Evolutionary conservation across 2,113 vertebrate genomes (phyloP).

Genomic region (Thunnus maccoyii): DNA sequence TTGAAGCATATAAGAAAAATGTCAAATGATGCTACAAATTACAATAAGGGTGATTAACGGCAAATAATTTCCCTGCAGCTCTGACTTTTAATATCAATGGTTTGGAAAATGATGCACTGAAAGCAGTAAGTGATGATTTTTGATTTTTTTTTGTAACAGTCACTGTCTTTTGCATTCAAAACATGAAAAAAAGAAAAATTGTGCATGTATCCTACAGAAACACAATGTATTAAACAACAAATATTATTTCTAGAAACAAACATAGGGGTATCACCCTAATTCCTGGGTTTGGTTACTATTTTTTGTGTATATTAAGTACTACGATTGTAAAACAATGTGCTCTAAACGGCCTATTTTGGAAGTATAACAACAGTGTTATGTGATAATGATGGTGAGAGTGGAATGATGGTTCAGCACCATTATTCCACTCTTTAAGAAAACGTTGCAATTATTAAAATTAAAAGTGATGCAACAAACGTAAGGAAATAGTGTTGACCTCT

Average conservation of each 20-base stretch:
- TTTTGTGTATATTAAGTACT: not conserved
- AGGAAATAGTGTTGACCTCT: no score
- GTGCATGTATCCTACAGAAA: no score
- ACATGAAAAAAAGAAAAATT: not conserved
- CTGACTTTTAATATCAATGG: conserved; percentile 22
- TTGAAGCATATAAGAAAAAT: not conserved
- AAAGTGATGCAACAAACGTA: not conserved
- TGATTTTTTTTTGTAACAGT: not conserved
- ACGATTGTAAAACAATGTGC: not conserved
- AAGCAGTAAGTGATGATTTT: conserved; percentile 46
- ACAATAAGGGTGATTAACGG: not conserved
- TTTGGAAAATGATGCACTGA: conserved; percentile 26
- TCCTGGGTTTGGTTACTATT: no score
- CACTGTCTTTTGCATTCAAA: not conserved
- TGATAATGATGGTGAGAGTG: no score
- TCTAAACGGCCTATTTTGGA: no score
- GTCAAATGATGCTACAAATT: not conserved
- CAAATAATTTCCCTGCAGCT: conserved; percentile 54
- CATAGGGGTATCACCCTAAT: no score
- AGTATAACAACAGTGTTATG: no score
- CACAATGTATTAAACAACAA: not conserved
- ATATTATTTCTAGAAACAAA: not conserved
- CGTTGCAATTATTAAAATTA: not conserved
- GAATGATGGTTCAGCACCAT: not conserved
- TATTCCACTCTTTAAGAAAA: not conserved